phyloP scores from a whole-genome alignment of 2,888 invertebrate genomes.

The Helobdella robusta region DNA sequence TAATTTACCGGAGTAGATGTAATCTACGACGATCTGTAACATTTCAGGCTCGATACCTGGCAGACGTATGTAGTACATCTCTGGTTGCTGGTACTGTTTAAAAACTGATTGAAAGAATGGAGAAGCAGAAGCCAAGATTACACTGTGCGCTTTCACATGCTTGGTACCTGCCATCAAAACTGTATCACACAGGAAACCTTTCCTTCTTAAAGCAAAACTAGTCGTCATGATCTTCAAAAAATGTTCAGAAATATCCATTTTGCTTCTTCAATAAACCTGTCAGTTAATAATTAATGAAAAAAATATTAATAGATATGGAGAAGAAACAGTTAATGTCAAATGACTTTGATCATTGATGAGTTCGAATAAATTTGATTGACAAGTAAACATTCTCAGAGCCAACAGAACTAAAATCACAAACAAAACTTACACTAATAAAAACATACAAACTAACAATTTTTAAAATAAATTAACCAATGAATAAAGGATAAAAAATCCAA shows the following conservation, averaged over 20 bases:
- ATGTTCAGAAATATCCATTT: constrained; percentile 19
- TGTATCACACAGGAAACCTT: constrained; percentile 27
- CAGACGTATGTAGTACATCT: constrained; percentile 23
- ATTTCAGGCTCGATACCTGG: constrained; percentile 22
- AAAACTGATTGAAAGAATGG: constrained; percentile 24
- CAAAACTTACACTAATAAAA: no score
- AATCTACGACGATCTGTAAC: constrained; percentile 22
- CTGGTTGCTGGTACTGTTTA: constrained; percentile 13
- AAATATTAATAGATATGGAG: no score
- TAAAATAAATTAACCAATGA: no score
- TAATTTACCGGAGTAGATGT: constrained; percentile 29
- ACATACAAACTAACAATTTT: no score
- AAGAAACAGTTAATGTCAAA: no score
- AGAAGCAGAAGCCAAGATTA: constrained; percentile 26
- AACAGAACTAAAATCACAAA: no score
- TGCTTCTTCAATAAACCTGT: no score
- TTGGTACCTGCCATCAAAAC: constrained; percentile 26
- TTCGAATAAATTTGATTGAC: no score
- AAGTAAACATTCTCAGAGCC: no score
- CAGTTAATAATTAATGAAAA: no score
- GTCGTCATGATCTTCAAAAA: neutral
- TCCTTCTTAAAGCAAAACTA: constrained; percentile 19
- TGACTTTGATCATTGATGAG: no score
- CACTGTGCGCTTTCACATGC: constrained; percentile 27
- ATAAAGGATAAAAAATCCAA: no score